phyloP scores from a whole-genome alignment of 2,113 vertebrate genomes.

The Elachura formosa region DNA sequence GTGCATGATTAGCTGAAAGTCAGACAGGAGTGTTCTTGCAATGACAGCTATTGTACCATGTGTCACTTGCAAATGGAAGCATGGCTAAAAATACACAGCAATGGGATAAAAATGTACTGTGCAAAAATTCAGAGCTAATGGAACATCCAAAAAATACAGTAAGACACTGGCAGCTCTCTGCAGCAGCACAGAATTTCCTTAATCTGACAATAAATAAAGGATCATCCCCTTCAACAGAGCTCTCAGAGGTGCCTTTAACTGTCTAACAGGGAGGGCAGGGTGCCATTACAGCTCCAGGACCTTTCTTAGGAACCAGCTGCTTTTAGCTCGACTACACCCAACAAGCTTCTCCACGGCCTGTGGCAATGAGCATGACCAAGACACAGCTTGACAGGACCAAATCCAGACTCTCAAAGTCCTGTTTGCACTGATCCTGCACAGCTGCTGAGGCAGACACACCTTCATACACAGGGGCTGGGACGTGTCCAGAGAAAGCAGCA shows the following conservation, averaged over 20 bases:
- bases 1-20: neutral
- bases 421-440: neutral
- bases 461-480: rapidly evolving
- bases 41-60: neutral
- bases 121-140: neutral
- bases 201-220: neutral
- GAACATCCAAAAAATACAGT: neutral
- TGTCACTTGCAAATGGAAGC: neutral
- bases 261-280: neutral
- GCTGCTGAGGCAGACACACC: neutral
- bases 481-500: neutral
- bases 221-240: rapidly evolving
- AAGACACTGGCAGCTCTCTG: neutral
- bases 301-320: neutral
- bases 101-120: neutral
- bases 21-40: neutral
- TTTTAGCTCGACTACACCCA: rapidly evolving
- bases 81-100: neutral
- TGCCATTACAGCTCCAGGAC: neutral
- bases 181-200: neutral
- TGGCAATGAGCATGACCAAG: neutral
- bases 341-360: neutral
- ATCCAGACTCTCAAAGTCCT: rapidly evolving
- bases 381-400: neutral
- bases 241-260: neutral